Percentiles rank a stretch among this genome's conserved stretches.
phyloP scores from a whole-genome alignment of 2,113 vertebrate genomes.

The Cygnus atratus region DNA sequence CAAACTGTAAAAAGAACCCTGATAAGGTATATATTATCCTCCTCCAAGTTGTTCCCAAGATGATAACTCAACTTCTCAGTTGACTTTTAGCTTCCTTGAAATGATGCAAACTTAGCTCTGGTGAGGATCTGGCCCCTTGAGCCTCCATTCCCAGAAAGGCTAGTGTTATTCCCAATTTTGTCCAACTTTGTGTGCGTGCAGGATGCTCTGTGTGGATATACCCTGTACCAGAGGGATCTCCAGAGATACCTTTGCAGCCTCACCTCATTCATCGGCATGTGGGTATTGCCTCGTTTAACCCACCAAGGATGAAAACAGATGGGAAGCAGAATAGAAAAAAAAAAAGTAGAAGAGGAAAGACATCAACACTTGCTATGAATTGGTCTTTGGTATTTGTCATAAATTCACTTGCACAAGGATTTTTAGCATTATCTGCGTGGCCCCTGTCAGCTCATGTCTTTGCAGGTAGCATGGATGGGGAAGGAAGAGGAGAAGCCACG shows the following conservation, averaged over 20 bases:
- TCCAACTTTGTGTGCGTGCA: neutral
- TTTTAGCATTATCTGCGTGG: neutral
- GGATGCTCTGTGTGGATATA: neutral
- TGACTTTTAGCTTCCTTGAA: neutral
- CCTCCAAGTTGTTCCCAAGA: slow-evolving; percentile 14
- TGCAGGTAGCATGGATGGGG: neutral
- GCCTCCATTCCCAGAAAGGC: neutral
- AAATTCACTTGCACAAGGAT: accelerated
- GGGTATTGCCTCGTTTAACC: neutral
- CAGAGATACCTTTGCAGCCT: neutral
- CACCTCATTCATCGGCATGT: neutral
- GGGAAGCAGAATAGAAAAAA: neutral
- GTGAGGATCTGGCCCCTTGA: neutral
- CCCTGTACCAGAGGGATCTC: neutral
- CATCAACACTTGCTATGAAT: neutral
- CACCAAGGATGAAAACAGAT: neutral
- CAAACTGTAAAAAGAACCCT: neutral
- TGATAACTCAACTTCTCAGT: neutral
- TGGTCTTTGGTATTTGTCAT: neutral
- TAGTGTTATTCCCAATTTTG: neutral
- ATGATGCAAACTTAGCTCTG: neutral
- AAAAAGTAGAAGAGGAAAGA: neutral
- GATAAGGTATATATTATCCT: slow-evolving; percentile 12
- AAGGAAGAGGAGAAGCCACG: neutral
- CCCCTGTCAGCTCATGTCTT: neutral